Base-by-base conservation (phyloP, 2,888 invertebrate genomes). In the Protula sp. region DNA sequence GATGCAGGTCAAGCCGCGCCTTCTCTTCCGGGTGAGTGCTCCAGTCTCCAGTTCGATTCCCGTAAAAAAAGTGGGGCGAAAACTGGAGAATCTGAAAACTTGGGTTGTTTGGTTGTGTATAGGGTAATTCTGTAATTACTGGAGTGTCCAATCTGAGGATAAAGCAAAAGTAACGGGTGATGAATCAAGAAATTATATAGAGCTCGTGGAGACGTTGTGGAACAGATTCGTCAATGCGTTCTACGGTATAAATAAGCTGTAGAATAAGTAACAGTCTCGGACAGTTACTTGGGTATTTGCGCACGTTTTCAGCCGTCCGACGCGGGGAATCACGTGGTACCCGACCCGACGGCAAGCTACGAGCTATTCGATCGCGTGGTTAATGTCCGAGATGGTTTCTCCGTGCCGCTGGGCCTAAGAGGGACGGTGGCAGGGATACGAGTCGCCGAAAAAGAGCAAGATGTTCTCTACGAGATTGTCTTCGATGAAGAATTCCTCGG, bases 301-400 rank as follows among this genome's bases (percentile, higher is more conserved):
- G n/a, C n/a, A n/a, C 19, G 38, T 38, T 65, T 66, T 28, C 72
- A 81, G 78, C 80, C 81, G 1, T 63, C 74, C 31, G 67, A 72
- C 19, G 70, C 73, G 24, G 73, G 72, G 58, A 72, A 69, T 3
- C 67, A 69, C 3, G 54, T 74, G 50, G 65, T 78, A 14, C 90
- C 92, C 0, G 92, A 92, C 80, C 82, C 86, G 0, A 83, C 82
- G 5, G 86, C 87, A 0, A 85, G 84, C 57, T 89, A 85, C 81
- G 75, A 83, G 63, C 76, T 97, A 62, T 88, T 90, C 73, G 95
- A 98, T 82, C 86, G 97, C 55, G 87, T 98, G 52, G 87, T 94
- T 2, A 87, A 89, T 74, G 87, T 89, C 0, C 85, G 89, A 30
- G 86, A 86, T 31, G 87, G 87, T 56, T 89, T 87, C 74, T 85